Conservation (phyloP, 2,888 invertebrate species). For the Entomobrya multifasciata region DNA sequence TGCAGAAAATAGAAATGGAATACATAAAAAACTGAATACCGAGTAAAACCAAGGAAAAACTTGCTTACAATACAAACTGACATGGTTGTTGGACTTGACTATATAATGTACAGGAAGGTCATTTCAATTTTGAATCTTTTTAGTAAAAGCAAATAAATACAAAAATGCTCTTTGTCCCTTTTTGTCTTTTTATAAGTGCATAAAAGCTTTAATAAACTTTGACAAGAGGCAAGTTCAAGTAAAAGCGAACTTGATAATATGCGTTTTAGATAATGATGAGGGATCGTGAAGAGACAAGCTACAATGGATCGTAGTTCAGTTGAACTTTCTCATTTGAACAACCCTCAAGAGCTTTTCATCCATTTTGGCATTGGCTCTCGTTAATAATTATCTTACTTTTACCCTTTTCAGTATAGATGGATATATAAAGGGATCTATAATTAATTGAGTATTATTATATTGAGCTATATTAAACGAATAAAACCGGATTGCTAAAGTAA, state of each 20-base stretch:
- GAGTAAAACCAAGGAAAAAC: too few relatives aligned
- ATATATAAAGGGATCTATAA: not conserved
- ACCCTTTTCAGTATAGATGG: not conserved
- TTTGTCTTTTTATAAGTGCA: not conserved
- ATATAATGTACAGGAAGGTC: conserved; percentile 1
- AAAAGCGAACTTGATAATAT: not conserved
- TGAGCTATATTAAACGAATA: too few relatives aligned
- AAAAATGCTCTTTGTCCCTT: not conserved
- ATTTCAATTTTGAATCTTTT: conserved; percentile 76
- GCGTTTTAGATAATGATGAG: not conserved
- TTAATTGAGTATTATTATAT: too few relatives aligned
- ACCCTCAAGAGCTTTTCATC: not conserved
- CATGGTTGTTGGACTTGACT: not conserved
- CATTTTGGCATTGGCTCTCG: not conserved
- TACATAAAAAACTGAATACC: too few relatives aligned
- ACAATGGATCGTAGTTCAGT: not conserved
- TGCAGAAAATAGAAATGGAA: too few relatives aligned
- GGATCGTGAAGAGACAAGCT: too few relatives aligned
- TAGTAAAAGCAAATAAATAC: conserved; percentile 7
- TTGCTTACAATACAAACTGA: not conserved
- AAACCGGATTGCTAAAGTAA: too few relatives aligned
- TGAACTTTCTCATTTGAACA: not conserved
- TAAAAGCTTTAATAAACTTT: not conserved
- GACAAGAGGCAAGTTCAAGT: not conserved
- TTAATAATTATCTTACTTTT: not conserved